phyloP scores from a whole-genome alignment of 2,113 vertebrate species.

The Amblyornis subalaris region DNA sequence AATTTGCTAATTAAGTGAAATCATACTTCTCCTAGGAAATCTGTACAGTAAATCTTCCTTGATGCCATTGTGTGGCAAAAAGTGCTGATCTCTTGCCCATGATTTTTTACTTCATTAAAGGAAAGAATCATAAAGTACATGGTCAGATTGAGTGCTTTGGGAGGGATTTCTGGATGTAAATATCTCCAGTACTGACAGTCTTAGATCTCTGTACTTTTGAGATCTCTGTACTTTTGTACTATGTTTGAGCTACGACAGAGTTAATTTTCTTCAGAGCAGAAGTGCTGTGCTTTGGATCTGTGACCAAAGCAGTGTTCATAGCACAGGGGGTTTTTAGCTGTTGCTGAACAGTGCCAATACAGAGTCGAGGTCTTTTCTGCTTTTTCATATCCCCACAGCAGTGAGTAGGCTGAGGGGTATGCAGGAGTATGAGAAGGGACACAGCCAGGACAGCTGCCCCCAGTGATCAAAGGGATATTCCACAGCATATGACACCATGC shows the following conservation, averaged over 20 bases:
- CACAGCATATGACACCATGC: background rate
- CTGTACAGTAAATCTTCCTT: background rate
- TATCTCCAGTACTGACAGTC: background rate
- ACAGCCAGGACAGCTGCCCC: background rate
- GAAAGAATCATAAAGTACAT: background rate
- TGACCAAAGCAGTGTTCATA: background rate
- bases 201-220: background rate
- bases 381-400: accelerated
- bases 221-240: background rate
- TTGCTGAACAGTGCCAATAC: background rate
- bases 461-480: background rate
- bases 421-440: background rate
- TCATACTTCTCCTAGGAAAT: background rate
- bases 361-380: background rate
- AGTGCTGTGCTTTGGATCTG: background rate
- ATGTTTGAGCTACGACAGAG: accelerated
- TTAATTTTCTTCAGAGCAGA: background rate
- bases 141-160: background rate
- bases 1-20: background rate
- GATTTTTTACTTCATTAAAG: background rate
- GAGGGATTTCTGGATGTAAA: background rate
- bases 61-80: background rate
- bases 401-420: accelerated
- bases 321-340: background rate
- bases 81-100: background rate